A percentile compares a stretch with the other conserved stretches of the same genome.
Evolutionary conservation across 2,797 vertebrate genomes (phyloP).

Genomic region (Acanthopagrus latus): DNA sequence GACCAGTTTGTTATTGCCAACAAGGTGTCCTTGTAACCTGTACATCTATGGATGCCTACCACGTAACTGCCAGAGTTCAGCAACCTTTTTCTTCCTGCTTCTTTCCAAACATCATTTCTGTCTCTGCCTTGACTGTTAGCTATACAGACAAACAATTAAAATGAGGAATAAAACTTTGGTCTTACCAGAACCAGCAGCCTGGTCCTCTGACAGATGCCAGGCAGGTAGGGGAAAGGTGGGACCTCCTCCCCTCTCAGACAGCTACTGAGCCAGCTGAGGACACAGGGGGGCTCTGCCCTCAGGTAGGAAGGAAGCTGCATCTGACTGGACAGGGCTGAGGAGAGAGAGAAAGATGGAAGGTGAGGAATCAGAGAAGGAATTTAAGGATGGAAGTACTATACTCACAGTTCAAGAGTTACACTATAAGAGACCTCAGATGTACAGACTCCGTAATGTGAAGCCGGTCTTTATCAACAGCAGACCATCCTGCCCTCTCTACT

Average conservation of each 20-base stretch:
- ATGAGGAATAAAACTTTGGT: constrained; percentile 10
- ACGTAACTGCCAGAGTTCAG: neutral
- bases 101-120: neutral
- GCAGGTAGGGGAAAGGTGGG: constrained; percentile 92
- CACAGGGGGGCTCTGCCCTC: constrained; percentile 90
- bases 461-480: constrained; percentile 16
- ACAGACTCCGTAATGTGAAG: neutral
- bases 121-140: neutral
- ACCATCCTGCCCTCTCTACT: constrained; percentile 6
- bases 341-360: neutral
- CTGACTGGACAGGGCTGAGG: constrained; percentile 89
- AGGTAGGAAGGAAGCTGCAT: constrained; percentile 92
- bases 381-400: neutral
- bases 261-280: constrained; percentile 94
- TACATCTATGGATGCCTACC: neutral
- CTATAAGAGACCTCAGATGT: neutral
- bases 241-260: constrained; percentile 90
- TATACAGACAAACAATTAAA: neutral
- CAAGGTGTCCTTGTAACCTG: no score
- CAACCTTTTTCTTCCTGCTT: neutral
- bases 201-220: constrained; percentile 93
- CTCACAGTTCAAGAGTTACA: neutral
- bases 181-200: constrained; percentile 93
- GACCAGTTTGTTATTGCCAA: neutral
- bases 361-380: neutral